Base-by-base conservation (phyloP, 2,113 vertebrate genomes). In the Macrotus californicus region DNA sequence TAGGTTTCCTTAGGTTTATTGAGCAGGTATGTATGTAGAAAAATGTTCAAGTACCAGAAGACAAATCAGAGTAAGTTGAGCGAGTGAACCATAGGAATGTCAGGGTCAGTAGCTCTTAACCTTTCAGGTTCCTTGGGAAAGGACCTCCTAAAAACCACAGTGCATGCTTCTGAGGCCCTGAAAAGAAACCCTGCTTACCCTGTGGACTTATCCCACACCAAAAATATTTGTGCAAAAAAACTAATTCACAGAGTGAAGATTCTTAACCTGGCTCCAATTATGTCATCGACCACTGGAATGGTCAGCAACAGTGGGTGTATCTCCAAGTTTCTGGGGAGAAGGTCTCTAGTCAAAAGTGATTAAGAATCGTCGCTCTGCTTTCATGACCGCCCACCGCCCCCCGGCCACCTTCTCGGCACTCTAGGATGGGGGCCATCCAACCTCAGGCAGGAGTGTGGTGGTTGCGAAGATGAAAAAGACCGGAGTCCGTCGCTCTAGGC, bases 351-450 rank as follows among this genome's bases (percentile, higher is more conserved):
- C 67, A 66, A 70, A 73, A 64, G 31, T 80, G 41, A 34, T 81
- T 46, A 52, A 46, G 34, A 75, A 61, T 48, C 31, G 69, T 39
- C 13, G 0, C 43, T 87, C 29, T 56, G n/a, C 98, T 99, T 99
- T 99, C 98, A 98, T 98, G 46, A 64, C 7, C 2, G 1, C 15
- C 29, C 5, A 31, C 43, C 0, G 15, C 5, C 97, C 98, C 97
- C 98, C 98, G 97, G 98, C 99, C 99, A 98, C 99, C 98, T 99
- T 98, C 21, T 64, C 0, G 0, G 34, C 50, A 22, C 76, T 39
- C 50, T 79, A 52, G 34, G 19, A 5, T 36, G 1, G 34, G 48
- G 76, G 34, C 10, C 76, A 79, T 52, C 48, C n/a, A 5, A 52
- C 48, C 48, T 80, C 36, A 39, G 50, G 50, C n/a, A 80, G 36